Conservation (phyloP, 2,888 invertebrate genomes). For the Augiades crinisus region DNA sequence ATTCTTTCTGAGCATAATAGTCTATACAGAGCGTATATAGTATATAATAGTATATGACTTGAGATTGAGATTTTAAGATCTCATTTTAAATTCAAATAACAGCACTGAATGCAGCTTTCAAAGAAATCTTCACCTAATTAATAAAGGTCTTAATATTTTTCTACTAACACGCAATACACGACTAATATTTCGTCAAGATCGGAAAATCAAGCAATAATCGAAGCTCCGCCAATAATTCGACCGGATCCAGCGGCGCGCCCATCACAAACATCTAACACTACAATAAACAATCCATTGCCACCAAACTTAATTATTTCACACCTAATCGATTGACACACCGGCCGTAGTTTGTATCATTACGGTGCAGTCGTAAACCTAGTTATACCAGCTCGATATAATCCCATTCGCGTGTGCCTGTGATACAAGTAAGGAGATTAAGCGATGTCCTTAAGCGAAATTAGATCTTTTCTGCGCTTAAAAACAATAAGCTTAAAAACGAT, state of each 20-base stretch:
- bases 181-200: too few relatives aligned
- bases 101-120: too few relatives aligned
- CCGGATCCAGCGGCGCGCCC: not conserved
- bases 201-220: not conserved
- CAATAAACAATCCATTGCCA: slow-evolving; percentile 14
- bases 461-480: too few relatives aligned
- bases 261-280: slow-evolving; percentile 10
- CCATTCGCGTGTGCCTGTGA: slow-evolving; percentile 37
- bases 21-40: too few relatives aligned
- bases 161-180: too few relatives aligned
- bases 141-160: too few relatives aligned
- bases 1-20: too few relatives aligned
- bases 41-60: too few relatives aligned
- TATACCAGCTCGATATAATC: slow-evolving; percentile 45
- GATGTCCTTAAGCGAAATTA: not conserved
- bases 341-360: slow-evolving; percentile 37
- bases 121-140: too few relatives aligned
- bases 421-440: slow-evolving; percentile 24
- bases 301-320: slow-evolving; percentile 18
- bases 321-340: slow-evolving; percentile 33
- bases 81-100: too few relatives aligned
- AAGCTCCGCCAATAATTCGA: not conserved
- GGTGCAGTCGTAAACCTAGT: slow-evolving; percentile 49
- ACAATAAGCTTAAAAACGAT: too few relatives aligned
- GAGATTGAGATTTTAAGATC: too few relatives aligned